Conservation (phyloP, 2,797 vertebrate species). For the Pangasius djambal region DNA sequence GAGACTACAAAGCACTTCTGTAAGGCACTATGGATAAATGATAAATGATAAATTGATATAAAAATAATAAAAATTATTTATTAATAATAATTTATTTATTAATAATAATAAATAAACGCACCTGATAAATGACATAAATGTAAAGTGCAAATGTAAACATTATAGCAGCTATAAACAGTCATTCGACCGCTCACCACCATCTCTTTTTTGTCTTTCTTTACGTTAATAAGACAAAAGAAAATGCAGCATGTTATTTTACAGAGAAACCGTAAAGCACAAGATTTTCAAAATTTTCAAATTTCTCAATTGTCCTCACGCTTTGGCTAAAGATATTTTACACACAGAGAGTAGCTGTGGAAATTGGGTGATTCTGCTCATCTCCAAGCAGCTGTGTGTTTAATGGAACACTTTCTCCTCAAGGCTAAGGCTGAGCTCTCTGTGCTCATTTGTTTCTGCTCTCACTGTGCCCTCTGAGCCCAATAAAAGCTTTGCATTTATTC, state of each 20-base stretch:
- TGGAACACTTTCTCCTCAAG: slow-evolving; percentile 51
- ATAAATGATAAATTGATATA: too few species aligned
- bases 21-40: neutral
- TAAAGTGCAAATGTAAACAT: neutral
- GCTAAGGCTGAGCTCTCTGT: slow-evolving; percentile 38
- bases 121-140: neutral
- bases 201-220: neutral
- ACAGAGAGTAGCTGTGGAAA: slow-evolving; percentile 25
- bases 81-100: too few species aligned
- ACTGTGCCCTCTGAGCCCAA: slow-evolving; percentile 58
- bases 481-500: slow-evolving; percentile 55
- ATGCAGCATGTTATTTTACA: neutral
- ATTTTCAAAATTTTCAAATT: neutral
- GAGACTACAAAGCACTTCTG: neutral
- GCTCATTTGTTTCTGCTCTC: slow-evolving; percentile 46
- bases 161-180: neutral
- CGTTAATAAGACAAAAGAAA: neutral
- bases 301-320: neutral
- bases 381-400: slow-evolving; percentile 53
- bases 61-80: too few species aligned
- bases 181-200: neutral
- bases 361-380: slow-evolving; percentile 41
- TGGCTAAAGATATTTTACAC: slow-evolving; percentile 18
- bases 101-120: too few species aligned
- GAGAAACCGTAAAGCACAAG: neutral